A percentile compares a stretch with the other conserved stretches of the same genome.
These are phyloP conservation scores for Odontophorus gujanensis DNA, from an alignment of 2,113 vertebrate genomes.

Conservation along the genomic window DNA sequence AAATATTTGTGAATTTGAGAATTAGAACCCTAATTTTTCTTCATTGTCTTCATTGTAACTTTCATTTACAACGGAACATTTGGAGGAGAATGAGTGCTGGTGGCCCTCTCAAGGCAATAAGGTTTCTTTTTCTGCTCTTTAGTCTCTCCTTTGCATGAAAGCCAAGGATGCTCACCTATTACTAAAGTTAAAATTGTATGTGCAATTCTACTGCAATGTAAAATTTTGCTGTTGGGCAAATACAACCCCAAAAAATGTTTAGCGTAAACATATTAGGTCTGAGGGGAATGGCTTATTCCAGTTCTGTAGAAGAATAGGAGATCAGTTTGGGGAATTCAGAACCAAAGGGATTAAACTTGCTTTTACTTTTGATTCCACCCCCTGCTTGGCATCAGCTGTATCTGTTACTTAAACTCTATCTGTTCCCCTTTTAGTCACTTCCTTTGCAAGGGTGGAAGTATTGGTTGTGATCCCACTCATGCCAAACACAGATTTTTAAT, in stretches of 20 bases:
- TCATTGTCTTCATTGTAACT: background rate
- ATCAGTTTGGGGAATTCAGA: background rate
- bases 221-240: background rate
- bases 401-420: background rate
- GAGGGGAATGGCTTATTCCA: background rate
- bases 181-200: background rate
- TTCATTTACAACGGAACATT: background rate
- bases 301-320: background rate
- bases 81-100: background rate
- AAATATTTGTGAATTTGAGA: background rate
- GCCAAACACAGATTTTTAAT: constrained; percentile 56
- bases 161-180: background rate
- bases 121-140: background rate
- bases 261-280: background rate
- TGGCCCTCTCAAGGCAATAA: background rate
- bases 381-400: background rate
- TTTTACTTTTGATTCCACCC: background rate
- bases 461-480: constrained; percentile 35
- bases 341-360: background rate
- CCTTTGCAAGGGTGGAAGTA: constrained; percentile 27
- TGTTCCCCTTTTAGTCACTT: background rate
- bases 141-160: background rate
- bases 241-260: background rate
- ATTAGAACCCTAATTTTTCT: background rate
- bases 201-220: background rate